A percentile compares a stretch with the other conserved stretches of the same genome.
Evolutionary conservation across 2,113 vertebrate species (phyloP).

Genomic region (Dinomys branickii): DNA sequence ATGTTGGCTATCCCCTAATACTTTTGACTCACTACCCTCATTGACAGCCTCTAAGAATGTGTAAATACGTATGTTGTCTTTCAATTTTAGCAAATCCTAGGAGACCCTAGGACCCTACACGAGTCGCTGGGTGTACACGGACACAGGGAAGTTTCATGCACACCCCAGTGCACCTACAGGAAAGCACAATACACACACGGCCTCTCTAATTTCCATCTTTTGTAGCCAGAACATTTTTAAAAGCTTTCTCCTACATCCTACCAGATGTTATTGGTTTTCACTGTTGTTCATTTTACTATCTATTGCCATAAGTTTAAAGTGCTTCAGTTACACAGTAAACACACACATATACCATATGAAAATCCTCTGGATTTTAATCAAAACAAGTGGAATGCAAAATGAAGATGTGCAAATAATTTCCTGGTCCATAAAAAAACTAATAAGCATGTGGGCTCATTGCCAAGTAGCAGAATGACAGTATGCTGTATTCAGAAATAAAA

Average conservation of each 20-base stretch:
- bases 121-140: neutral
- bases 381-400: constrained; percentile 59
- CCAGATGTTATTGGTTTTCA: neutral
- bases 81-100: neutral
- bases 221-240: neutral
- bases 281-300: neutral
- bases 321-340: constrained; percentile 25
- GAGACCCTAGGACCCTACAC: neutral
- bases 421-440: constrained; percentile 3
- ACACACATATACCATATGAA: constrained; percentile 4
- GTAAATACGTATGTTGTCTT: neutral
- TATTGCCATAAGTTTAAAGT: constrained; percentile 6
- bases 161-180: neutral
- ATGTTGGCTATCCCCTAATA: neutral
- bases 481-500: constrained; percentile 13
- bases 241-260: neutral
- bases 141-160: neutral
- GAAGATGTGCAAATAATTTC: constrained; percentile 64
- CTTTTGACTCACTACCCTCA: neutral
- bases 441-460: neutral
- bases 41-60: neutral
- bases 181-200: neutral
- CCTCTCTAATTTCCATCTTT: constrained; percentile 26
- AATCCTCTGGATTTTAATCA: constrained; percentile 20
- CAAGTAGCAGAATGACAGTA: neutral